phyloP scores from a whole-genome alignment of 2,113 vertebrate species.

The Deroptyus accipitrinus region DNA sequence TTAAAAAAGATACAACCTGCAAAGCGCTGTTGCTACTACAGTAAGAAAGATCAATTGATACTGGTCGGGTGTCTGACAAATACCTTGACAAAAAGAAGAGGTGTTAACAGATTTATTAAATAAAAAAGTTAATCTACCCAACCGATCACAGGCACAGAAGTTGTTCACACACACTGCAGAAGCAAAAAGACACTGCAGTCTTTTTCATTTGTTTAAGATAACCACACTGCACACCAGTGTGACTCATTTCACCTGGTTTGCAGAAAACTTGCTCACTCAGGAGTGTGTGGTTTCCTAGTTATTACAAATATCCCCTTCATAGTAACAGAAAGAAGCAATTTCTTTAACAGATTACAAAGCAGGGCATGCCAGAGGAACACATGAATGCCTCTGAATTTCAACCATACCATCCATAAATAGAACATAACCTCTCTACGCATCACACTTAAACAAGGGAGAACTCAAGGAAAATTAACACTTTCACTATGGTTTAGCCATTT shows the following conservation, averaged over 20 bases:
- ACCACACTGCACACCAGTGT: neutral
- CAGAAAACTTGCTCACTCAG: neutral
- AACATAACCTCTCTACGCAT: neutral
- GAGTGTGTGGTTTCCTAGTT: neutral
- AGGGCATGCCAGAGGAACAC: neutral
- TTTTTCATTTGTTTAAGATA: neutral
- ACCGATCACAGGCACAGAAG: neutral
- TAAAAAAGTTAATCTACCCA: neutral
- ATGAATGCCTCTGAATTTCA: neutral
- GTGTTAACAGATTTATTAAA: conserved; percentile 16
- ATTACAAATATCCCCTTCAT: conserved; percentile 1
- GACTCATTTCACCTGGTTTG: neutral
- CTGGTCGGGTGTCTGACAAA: fast-evolving
- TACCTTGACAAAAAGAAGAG: neutral
- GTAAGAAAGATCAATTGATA: neutral
- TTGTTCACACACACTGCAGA: neutral
- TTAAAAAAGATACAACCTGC: neutral
- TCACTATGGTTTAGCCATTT: neutral
- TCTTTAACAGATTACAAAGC: neutral
- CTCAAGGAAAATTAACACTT: neutral
- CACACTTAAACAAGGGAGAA: neutral
- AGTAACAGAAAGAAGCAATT: neutral
- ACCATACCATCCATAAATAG: neutral
- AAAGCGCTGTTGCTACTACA: fast-evolving
- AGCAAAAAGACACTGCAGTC: neutral